Conservation (phyloP, 2,797 vertebrate genomes). For the Geotrypetes seraphini region DNA sequence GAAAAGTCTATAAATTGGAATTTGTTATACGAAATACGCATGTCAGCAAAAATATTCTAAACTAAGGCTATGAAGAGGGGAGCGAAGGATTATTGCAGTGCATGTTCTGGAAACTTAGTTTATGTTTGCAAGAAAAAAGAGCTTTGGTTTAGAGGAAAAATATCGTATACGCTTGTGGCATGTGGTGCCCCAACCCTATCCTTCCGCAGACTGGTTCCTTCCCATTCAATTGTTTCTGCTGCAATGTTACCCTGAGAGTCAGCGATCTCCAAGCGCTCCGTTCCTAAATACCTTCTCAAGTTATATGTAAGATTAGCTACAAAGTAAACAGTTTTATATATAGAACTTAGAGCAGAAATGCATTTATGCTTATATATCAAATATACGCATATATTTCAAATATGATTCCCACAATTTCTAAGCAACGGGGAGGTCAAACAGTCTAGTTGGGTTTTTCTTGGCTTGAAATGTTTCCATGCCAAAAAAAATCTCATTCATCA, state of each 20-base stretch:
- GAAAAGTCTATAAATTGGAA: not conserved
- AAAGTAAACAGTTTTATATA: no score
- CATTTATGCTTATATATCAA: not conserved
- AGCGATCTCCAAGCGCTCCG: not conserved
- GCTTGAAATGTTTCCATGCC: no score
- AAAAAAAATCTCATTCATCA: no score
- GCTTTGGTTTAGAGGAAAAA: not conserved
- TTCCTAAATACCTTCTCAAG: fast-evolving
- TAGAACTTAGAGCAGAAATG: not conserved
- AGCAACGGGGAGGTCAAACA: no score
- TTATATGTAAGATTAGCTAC: not conserved
- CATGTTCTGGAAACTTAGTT: no score
- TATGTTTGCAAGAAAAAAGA: not conserved
- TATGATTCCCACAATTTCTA: no score
- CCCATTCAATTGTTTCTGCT: conserved; percentile 30
- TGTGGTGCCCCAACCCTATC: conserved; percentile 20
- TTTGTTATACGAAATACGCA: not conserved
- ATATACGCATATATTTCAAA: no score
- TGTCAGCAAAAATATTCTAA: fast-evolving
- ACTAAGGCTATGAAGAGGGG: fast-evolving
- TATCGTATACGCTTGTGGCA: not conserved
- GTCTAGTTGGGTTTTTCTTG: no score
- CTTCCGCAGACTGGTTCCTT: conserved; percentile 24
- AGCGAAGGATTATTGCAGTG: fast-evolving
- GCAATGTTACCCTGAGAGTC: conserved; percentile 13